Conservation (phyloP, 2,888 invertebrate species). For the Anthophora plumipes region DNA sequence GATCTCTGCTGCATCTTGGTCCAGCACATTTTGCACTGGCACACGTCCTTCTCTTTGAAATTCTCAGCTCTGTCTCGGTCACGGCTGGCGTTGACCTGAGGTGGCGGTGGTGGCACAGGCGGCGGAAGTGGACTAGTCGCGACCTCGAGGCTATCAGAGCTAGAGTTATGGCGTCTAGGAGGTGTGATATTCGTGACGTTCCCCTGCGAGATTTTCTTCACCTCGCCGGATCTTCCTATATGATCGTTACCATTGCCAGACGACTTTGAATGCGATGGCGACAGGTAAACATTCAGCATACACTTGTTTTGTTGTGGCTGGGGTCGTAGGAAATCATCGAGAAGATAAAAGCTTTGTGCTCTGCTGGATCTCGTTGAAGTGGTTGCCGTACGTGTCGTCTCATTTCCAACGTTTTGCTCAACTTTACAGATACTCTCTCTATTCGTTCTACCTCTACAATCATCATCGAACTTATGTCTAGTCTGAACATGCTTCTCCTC, state of each 20-base stretch:
- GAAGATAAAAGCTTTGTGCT: slow-evolving; percentile 85
- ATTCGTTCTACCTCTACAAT: slow-evolving; percentile 48
- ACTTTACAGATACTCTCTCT: slow-evolving; percentile 57
- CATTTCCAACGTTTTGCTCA: slow-evolving; percentile 31
- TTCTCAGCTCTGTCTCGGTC: slow-evolving; percentile 75
- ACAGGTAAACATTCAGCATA: slow-evolving; percentile 81
- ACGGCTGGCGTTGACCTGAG: slow-evolving; percentile 67
- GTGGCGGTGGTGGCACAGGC: slow-evolving; percentile 85
- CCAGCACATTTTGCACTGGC: slow-evolving; percentile 83
- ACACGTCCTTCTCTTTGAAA: slow-evolving; percentile 79
- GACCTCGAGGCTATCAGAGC: slow-evolving; percentile 83
- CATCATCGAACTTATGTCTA: slow-evolving; percentile 65
- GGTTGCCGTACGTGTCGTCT: slow-evolving; percentile 30
- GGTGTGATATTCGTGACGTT: slow-evolving; percentile 81
- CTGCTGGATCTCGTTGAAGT: slow-evolving; percentile 79
- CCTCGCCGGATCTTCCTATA: slow-evolving; percentile 62
- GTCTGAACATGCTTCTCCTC: slow-evolving; percentile 61
- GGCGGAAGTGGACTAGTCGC: slow-evolving; percentile 84
- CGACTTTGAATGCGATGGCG: slow-evolving; percentile 76
- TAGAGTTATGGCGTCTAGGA: slow-evolving; percentile 82
- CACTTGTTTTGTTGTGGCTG: slow-evolving; percentile 75
- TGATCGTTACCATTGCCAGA: slow-evolving; percentile 69
- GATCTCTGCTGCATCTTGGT: slow-evolving; percentile 81
- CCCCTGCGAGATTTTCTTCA: slow-evolving; percentile 59
- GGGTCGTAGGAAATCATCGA: slow-evolving; percentile 85